Base-by-base conservation (phyloP, 2,113 vertebrate species). In the Tonatia bakeri region DNA sequence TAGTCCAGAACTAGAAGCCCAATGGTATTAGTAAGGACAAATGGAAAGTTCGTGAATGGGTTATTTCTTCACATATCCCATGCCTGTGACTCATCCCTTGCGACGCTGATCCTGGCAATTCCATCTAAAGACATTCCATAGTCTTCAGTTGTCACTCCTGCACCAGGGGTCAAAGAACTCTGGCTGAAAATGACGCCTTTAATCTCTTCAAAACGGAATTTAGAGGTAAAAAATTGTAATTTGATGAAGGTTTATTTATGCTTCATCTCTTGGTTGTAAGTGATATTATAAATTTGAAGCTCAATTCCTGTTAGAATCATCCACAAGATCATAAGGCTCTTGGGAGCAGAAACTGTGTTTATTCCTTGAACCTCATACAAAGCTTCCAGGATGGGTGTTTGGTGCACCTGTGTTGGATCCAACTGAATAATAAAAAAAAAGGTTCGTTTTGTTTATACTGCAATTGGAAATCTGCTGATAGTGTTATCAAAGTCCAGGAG, bases 11-110 rank as follows among this genome's bases (percentile, higher is more conserved):
- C 64, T 89, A 87, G 61, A 82, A 93, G 87, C 82, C 97, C 90
- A 96, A 94, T 86, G 90, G 45, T 73, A 91, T 52, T 83, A 92
- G 31, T 12, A 83, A 93, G 85, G 97, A 95, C n/a, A 95, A 93
- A 96, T 24, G 50, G 64, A 83, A 80, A 80, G 5, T 38, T 47
- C 73, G 96, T 90, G 82, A 61, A 38, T 82, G 36, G 7, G 15
- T 59, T 72, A 61, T 77, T 91, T 92, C 40, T 82, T 76, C n/a
- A 64, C 50, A 28, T 7, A 50, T 61, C 45, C 31, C 54, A 84
- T 65, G 17, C 13, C 19, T 33, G 11, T 79, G 61, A 64, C 16
- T 22, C 24, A 91, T 26, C 28, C 17, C 36, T 94, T 52, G 47
- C 31, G 54, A 11, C 0, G 26, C 67, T 43, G 56, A 20, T 4